These are phyloP conservation scores for Trididemnum miniatum DNA, from an alignment of 23 tunicate genomes.

Conservation along the genomic window DNA sequence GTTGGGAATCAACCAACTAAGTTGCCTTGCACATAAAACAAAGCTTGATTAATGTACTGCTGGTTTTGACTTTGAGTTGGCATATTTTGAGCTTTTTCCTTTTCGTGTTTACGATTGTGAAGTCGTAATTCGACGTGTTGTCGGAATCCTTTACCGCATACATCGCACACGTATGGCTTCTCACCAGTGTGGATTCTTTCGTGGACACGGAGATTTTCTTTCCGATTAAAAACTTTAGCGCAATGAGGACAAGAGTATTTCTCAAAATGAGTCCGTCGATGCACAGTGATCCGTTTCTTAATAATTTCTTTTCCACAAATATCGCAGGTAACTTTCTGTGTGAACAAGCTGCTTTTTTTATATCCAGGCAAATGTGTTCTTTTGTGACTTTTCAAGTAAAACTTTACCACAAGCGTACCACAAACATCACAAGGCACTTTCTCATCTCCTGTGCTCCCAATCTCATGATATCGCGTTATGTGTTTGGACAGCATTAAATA, in stretches of 20 bases:
- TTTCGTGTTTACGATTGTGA: constrained; percentile 57
- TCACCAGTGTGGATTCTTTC: constrained; percentile 67
- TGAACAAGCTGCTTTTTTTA: background rate
- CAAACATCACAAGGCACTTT: constrained; percentile 37
- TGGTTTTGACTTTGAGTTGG: background rate
- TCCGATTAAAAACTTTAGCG: constrained; percentile 47
- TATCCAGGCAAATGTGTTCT: background rate
- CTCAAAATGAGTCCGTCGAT: constrained; percentile 39
- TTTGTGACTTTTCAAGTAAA: constrained; percentile 30
- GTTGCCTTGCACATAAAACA: background rate
- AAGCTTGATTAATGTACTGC: background rate
- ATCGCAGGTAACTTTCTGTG: constrained; percentile 44
- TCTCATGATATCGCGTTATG: constrained; percentile 41
- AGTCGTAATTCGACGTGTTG: constrained; percentile 55
- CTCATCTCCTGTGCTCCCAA: constrained; percentile 24
- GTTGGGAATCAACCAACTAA: background rate
- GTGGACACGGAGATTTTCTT: constrained; percentile 49
- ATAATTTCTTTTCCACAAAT: constrained; percentile 40
- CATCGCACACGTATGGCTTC: constrained; percentile 60
- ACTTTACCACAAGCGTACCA: constrained; percentile 31
- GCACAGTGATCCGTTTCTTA: constrained; percentile 37
- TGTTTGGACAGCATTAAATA: constrained; percentile 26
- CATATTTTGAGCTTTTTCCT: constrained; percentile 17
- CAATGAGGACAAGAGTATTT: constrained; percentile 50
- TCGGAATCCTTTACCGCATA: constrained; percentile 62